Conservation (phyloP, 2,113 vertebrate species). For the Asarcornis scutulata region DNA sequence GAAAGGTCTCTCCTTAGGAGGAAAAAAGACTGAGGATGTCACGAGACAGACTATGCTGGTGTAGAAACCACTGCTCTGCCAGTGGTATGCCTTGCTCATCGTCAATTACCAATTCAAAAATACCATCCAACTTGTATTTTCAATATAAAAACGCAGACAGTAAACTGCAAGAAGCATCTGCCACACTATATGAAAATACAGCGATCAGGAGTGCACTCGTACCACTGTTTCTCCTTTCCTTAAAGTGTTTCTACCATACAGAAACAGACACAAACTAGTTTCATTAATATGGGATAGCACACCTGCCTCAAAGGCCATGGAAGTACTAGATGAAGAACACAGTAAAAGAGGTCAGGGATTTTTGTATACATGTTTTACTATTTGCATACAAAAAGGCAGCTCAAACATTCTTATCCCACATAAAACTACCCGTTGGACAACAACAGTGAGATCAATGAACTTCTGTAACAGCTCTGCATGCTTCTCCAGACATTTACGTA, state of each 20-base stretch:
- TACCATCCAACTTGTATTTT: not conserved
- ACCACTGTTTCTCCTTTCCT: too few species aligned
- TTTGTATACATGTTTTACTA: fast-evolving
- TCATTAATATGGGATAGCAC: not conserved
- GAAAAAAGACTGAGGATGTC: not conserved
- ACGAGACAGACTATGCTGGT: fast-evolving
- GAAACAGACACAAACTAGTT: not conserved
- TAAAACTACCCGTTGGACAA: not conserved
- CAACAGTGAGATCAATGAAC: not conserved
- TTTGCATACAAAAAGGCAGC: not conserved
- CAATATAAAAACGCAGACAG: not conserved
- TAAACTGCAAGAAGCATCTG: not conserved
- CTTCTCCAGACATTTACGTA: not conserved
- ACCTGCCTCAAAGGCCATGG: not conserved
- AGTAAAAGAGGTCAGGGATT: not conserved
- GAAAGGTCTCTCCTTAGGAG: not conserved
- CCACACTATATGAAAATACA: not conserved
- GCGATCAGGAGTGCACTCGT: not conserved
- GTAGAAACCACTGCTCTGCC: not conserved
- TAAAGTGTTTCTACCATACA: not conserved
- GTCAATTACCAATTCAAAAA: not conserved
- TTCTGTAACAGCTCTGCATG: not conserved
- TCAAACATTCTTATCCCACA: not conserved
- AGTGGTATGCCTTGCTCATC: not conserved
- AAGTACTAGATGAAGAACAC: not conserved